Percentiles rank a stretch among this genome's conserved stretches.
These are phyloP conservation scores for Silurus asotus DNA, from an alignment of 2,113 vertebrate species.

Conservation along the genomic window DNA sequence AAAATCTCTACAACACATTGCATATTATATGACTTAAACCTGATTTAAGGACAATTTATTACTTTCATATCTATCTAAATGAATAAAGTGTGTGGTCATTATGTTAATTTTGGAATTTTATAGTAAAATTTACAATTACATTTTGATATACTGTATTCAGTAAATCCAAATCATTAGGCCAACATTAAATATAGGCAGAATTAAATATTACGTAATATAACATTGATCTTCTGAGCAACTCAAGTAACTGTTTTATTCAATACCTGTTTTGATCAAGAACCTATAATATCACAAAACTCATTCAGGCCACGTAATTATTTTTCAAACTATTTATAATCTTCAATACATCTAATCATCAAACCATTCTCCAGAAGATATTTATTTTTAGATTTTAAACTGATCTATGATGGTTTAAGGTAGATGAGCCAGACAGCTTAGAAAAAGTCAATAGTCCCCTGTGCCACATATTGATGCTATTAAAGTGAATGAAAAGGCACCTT, in stretches of 20 bases:
- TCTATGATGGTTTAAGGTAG: background rate
- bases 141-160: background rate
- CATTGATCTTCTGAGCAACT: background rate
- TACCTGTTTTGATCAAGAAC: background rate
- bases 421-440: conserved; percentile 20
- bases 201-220: background rate
- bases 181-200: background rate
- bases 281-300: background rate
- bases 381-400: background rate
- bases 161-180: background rate
- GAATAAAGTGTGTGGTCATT: background rate
- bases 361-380: background rate
- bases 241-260: background rate
- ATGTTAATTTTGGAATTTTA: background rate
- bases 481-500: conserved; percentile 19
- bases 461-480: conserved; percentile 16
- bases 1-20: no score
- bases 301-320: background rate
- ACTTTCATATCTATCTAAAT: background rate
- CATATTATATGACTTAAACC: no score
- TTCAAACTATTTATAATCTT: background rate
- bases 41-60: no score
- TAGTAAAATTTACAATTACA: background rate
- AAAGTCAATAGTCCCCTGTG: conserved; percentile 27
- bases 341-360: background rate